Base-by-base conservation (phyloP, 2,888 invertebrate genomes). In the Linnaemya tessellans region DNA sequence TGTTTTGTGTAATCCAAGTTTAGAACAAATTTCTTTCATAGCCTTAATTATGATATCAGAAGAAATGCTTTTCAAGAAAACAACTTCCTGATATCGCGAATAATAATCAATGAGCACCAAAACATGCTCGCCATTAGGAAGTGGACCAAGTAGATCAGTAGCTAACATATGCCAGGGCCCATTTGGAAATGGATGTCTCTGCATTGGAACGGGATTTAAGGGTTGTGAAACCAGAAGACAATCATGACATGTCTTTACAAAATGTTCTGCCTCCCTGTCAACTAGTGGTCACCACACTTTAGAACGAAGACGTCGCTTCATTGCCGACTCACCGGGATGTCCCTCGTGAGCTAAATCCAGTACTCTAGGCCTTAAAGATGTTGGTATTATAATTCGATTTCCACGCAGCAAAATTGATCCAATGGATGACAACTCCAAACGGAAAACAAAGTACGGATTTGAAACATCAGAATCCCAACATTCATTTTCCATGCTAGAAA, bases 81-180 rank as follows among this genome's bases (percentile, higher is more conserved):
- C 68, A 20, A 80, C 51, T 74, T 64, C 65, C 43, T 75, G 78
- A 51, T 84, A 84, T 18, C 71, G 49, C 9, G 80, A 84, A 43
- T 84, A 86, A 56, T 86, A 86, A 74, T 86, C 81, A 68, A 86
- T 84, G 43, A 86, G 15, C 11, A 84, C 78, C n/a, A n/a, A n/a
- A n/a, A n/a, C n/a, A n/a, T n/a, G n/a, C n/a, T n/a, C n/a, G n/a
- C n/a, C n/a, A n/a, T 30, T 86, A 22, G 78, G 83, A 18, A 80
- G 54, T 4, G 75, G 84, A 22, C 81, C 84, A 18, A 81, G 54
- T 11, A 84, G 54, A 58, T 84, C 84, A n/a, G 73, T 74, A 35
- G 84, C 80, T 35, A 82, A 11, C 8, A 22, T 49, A 67, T 82
- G 77, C 82, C 86, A 87, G 3, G 83, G 83, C 11, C 82, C 83